Base-by-base conservation (phyloP, 2,113 vertebrate genomes). In the Oceanites oceanicus region DNA sequence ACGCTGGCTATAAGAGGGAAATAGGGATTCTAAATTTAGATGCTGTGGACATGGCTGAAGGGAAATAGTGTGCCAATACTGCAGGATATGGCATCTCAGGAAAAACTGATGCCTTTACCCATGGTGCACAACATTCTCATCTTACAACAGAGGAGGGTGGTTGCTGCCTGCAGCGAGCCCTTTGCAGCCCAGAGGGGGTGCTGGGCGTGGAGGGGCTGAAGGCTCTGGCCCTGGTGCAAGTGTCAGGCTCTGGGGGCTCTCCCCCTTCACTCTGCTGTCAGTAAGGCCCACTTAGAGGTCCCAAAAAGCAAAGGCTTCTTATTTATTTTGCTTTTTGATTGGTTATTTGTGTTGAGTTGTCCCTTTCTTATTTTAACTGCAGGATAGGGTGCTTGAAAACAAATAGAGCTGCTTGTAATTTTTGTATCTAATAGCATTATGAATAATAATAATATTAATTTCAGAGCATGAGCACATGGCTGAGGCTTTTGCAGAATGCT, bases 1-100 rank as follows among this genome's bases (percentile, higher is more conserved):
- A 90, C 32, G 1, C 1, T 21, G 32, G 25, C 81, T 91, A 40
- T 25, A 58, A 58, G n/a, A 87, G 25, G 18, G 61, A 87, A 90
- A 91, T 10, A 45, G 4, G 13, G 32, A 88, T 13, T 36, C 87
- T 95, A 96, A 94, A 94, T 95, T 92, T 95, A 96, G 96, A 40
- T 21, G 50, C 30, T 79, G 90, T 26, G 77, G 62, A 82, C 70
- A 52, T 3, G 13, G 13, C 21, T 88, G 74, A 85, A 82, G 42
- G 92, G 81, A 91, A 94, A 76, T 45, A 58, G 58, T 85, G 94
- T 79, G 67, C 32, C 27, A 90, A 29, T 58, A 72, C 15, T 56
- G 49, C 53, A 75, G 77, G 71, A 68, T 72, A 85, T 22, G 61
- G 26, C 65, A 84, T 27, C 59, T 83, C 36, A 23, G 81, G 72